Evolutionary conservation across 92 coral and sea anemone genomes (phyloP), one percentile per base, ranked within the genome.

Genomic region (Diadumene lineata): DNA sequence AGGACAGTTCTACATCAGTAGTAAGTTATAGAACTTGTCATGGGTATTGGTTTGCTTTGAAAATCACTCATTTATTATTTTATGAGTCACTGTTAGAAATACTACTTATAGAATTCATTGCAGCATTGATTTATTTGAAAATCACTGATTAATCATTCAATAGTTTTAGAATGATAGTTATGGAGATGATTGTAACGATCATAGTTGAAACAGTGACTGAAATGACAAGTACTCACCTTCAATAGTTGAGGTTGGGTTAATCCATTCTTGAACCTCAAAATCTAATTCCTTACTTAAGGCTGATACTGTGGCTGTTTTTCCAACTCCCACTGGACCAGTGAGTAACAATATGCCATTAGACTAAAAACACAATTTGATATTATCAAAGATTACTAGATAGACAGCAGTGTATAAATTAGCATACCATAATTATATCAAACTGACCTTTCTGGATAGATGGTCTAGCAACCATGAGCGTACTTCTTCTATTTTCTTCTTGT

Each of bases 251-350:
- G 72, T 76, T 29, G 98, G 97, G 80, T 92, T 94, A 46, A 89
- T 77, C 98, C 98, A 94, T 73, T 94, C 98, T 61, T 94, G 98
- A 46, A 94, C 75, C 77, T 89, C 91, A 56, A 91, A 85, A 18
- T 87, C 89, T 63, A 86, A 79, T 81, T 94, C 98, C 70, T 53
- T 83, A 13, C 96, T 89, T 57, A 94, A 64, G 24, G 88, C 91
- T 60, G 81, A 85, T 18, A 94, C 38, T 30, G 98, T 92, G 34
- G 98, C 96, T 31, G 98, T 89, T 72, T 94, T 94, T 1, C 98
- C 98, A 56, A 84, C 86, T 1, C 98, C 98, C 55, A 97, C 91
- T 16, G 98, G 92, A 23, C 98, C 98, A 64, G 98, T 94, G 25
- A 94, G 73, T 1, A 94, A 86, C 44, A 94, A 83, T 31, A 89